Evolutionary conservation across 1,140 invertebrate genomes (phyloP), one percentile per base, ranked within the genome.

Genomic region (Plutomurus gul): DNA sequence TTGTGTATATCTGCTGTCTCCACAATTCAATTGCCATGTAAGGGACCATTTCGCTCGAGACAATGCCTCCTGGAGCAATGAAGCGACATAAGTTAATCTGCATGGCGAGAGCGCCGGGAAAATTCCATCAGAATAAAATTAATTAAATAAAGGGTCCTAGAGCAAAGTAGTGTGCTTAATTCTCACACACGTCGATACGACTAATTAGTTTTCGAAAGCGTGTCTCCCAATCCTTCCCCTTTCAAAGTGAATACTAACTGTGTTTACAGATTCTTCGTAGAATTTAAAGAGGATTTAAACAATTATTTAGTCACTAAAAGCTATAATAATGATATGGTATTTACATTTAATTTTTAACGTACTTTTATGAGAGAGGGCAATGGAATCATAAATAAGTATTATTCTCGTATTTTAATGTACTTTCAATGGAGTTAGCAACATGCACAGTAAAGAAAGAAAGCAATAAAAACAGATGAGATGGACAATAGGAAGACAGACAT

Each of bases 391-490:
- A n/a, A n/a, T n/a, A n/a, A n/a, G n/a, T n/a, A n/a, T n/a, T n/a
- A n/a, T n/a, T n/a, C n/a, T n/a, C n/a, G n/a, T n/a, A n/a, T n/a
- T n/a, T n/a, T n/a, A n/a, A n/a, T n/a, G n/a, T n/a, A n/a, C n/a
- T n/a, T n/a, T n/a, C n/a, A n/a, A n/a, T n/a, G n/a, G n/a, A n/a
- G n/a, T n/a, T n/a, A n/a, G n/a, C n/a, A n/a, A n/a, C n/a, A n/a
- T 33, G 51, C 22, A 76, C 51, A 60, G 74, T 33, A 76, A 76
- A 46, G 56, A 70, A 77, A 49, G 39, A 25, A 43, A 43, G 56
- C 56, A 77, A 77, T 77, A 77, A 77, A 77, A 49, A 43, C 56
- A 65, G 36, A 65, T 36, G 56, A 65, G 22, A 65, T 65, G 56
- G 56, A 65, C 56, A 65, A 65, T 65, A 27, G 51, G 27, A 65